These are phyloP conservation scores for Chaitophorus viminalis DNA, from an alignment of 2,888 invertebrate species.

Conservation along the genomic window DNA sequence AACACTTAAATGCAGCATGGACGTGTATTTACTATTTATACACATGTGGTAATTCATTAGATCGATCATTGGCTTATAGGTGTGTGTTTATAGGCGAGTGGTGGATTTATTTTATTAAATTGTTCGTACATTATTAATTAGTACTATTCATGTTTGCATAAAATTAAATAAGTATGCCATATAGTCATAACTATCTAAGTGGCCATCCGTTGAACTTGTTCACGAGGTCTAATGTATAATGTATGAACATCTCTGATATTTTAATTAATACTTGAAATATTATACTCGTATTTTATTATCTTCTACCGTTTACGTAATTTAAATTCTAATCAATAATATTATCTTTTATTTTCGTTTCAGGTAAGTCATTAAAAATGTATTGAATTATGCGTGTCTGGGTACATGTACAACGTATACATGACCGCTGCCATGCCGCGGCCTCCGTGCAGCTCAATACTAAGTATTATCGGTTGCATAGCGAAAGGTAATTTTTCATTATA, in stretches of 20 bases:
- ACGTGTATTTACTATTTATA: neutral
- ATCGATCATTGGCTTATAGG: neutral
- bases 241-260: neutral
- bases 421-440: neutral
- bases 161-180: neutral
- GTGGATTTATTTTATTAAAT: neutral
- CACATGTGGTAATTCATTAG: neutral
- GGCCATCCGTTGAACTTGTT: conserved; percentile 16
- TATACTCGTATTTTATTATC: neutral
- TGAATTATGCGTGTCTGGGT: neutral
- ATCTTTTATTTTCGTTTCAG: conserved; percentile 44
- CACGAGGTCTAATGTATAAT: neutral
- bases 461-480: neutral
- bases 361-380: conserved; percentile 49
- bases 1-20: neutral
- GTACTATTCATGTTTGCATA: neutral
- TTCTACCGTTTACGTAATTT: conserved; percentile 25
- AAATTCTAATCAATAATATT: conserved; percentile 28
- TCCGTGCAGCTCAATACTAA: neutral
- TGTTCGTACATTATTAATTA: neutral
- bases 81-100: neutral
- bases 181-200: neutral
- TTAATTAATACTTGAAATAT: conserved; percentile 8
- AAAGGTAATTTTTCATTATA: neutral
- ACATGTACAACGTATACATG: conserved; percentile 13